These are phyloP conservation scores for Microctenopoma steveboyesi DNA, from an alignment of 2,797 vertebrate species.

Conservation along the genomic window DNA sequence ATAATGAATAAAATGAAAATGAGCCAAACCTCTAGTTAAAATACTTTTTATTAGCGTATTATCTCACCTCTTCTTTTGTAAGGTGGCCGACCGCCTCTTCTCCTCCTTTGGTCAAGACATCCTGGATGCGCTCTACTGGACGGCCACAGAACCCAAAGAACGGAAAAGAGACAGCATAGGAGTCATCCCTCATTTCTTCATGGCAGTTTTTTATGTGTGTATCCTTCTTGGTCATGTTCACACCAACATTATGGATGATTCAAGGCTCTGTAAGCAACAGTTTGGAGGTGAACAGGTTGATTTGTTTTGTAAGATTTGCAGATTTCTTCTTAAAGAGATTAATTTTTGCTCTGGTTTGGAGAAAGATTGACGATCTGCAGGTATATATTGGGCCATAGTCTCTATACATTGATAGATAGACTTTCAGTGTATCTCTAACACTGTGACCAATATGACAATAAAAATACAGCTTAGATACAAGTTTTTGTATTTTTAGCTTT, in stretches of 20 bases:
- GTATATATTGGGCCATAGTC: not conserved
- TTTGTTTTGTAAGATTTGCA: not conserved
- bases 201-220: conserved; percentile 99
- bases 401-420: no score
- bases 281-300: not conserved
- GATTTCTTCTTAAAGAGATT: not conserved
- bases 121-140: conserved; percentile 97
- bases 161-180: conserved; percentile 94
- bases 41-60: not conserved
- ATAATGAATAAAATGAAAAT: not conserved
- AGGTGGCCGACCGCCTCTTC: conserved; percentile 98
- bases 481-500: not conserved
- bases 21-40: not conserved
- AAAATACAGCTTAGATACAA: not conserved
- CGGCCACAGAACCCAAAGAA: conserved; percentile 96
- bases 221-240: conserved; percentile 82
- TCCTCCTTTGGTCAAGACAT: conserved; percentile 99
- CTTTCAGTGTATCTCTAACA: not conserved
- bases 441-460: not conserved
- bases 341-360: not conserved
- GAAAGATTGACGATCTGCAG: not conserved
- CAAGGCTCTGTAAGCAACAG: not conserved
- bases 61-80: conserved; percentile 16
- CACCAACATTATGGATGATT: no score
- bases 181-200: conserved; percentile 95